Evolutionary conservation across 2,888 invertebrate genomes (phyloP).

Genomic region (Phaedon cochleariae): DNA sequence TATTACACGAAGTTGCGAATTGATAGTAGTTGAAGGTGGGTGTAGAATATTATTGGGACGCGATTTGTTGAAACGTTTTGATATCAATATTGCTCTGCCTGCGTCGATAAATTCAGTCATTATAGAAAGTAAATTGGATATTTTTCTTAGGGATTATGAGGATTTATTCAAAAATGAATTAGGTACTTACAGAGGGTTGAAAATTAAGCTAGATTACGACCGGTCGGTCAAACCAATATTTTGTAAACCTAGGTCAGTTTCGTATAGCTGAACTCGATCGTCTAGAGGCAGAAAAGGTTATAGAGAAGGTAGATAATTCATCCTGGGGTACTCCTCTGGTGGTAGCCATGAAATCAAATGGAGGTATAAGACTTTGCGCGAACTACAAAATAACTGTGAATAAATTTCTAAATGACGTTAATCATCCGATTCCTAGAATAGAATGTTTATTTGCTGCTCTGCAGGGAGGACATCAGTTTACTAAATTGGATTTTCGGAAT

Average conservation of each 20-base stretch:
- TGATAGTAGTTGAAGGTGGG: constrained; percentile 18
- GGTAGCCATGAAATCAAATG: constrained; percentile 15
- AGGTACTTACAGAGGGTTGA: background rate
- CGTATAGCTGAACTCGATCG: background rate
- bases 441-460: constrained; percentile 17
- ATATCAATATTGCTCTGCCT: no score
- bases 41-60: constrained; percentile 3
- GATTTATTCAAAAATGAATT: background rate
- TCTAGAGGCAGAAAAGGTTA: background rate
- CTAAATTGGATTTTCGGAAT: constrained; percentile 21
- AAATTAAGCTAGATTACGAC: background rate
- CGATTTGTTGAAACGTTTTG: background rate
- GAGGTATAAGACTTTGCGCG: no score
- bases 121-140: no score
- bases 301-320: background rate
- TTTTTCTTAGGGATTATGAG: no score
- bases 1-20: constrained; percentile 2
- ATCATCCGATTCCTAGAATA: constrained; percentile 21
- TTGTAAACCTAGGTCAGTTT: constrained; percentile 7
- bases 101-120: no score
- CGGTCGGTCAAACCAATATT: background rate
- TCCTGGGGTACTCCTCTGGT: constrained; percentile 20
- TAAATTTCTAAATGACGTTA: constrained; percentile 13
- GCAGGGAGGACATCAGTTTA: constrained; percentile 18
- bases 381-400: constrained; percentile 22